Base-by-base conservation (phyloP, 2,797 vertebrate genomes). In the Eleutherodactylus coqui region DNA sequence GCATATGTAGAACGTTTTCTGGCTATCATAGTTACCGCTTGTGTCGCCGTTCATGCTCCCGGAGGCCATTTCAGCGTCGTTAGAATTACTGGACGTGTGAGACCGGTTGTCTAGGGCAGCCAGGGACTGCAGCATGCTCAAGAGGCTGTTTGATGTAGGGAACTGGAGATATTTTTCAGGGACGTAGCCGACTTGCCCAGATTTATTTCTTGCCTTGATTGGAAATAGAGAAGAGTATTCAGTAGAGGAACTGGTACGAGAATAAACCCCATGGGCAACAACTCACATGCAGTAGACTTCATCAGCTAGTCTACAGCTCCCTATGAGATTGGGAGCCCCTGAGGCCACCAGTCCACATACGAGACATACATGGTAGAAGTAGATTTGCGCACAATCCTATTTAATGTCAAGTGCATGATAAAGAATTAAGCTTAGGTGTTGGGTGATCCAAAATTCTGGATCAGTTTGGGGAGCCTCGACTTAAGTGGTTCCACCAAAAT, bases 81-180 rank as follows among this genome's bases (percentile, higher is more conserved):
- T 94, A 88, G 97, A 98, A 90, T 97, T 98, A 75, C 94, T 97
- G 79, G 97, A 99, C n/a, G 97, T 97, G 89, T 98, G 97, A 0
- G 98, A 99, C 0, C 97, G 94, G 8, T 94, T 94, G 55, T 99
- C 98, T 90, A 96, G 91, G 0, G 97, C 96, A 0, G 97, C 97
- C 62, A 98, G 91, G 2, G 96, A 97, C 94, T 98, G 97, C 16
- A 99, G 94, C 98, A 98, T 97, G 72, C 97, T 97, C 91, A 98
- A 93, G 0, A 99, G 95, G 75, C 97, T 98, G 94, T 95, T 97
- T 75, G 97, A 97, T 0, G 97, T 97, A 0, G 97, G 97, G 82
- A 99, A 96, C 88, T 98, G 97, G 83, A 99, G 92, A 91, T 99
- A 99, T 87, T 99, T 99, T 93, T 99, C 97, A 0, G 98, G 98